Evolutionary conservation across 2,113 vertebrate species (phyloP).

Genomic region (Pseudonaja textilis): DNA sequence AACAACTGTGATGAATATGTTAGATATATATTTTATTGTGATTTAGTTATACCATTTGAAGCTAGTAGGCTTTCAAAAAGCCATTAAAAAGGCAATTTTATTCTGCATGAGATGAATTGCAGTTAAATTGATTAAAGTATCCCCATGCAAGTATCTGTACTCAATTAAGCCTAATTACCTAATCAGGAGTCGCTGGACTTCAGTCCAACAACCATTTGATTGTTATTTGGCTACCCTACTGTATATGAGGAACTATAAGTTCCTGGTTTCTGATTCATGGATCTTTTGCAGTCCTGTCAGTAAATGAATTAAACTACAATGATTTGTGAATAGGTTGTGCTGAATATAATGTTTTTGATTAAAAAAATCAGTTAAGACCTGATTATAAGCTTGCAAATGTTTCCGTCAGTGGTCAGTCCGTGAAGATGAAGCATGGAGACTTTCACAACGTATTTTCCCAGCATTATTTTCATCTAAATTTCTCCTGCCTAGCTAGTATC

Average conservation of each 20-base stretch:
- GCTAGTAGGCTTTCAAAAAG: neutral
- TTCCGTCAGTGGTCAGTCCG: neutral
- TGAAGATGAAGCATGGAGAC: neutral
- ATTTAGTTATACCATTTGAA: neutral
- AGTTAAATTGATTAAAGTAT: neutral
- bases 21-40: neutral
- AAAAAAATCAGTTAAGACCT: neutral
- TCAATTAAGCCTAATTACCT: neutral
- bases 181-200: neutral
- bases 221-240: neutral
- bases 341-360: neutral
- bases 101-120: neutral
- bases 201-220: neutral
- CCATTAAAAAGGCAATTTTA: neutral
- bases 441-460: neutral
- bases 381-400: neutral
- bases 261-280: neutral
- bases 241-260: neutral
- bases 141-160: neutral
- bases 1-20: neutral
- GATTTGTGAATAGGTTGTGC: neutral
- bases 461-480: neutral
- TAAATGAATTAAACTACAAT: neutral
- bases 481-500: neutral
- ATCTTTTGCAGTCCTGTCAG: neutral